Evolutionary conservation across 2,113 vertebrate species (phyloP).

Genomic region (Scalopus aquaticus): DNA sequence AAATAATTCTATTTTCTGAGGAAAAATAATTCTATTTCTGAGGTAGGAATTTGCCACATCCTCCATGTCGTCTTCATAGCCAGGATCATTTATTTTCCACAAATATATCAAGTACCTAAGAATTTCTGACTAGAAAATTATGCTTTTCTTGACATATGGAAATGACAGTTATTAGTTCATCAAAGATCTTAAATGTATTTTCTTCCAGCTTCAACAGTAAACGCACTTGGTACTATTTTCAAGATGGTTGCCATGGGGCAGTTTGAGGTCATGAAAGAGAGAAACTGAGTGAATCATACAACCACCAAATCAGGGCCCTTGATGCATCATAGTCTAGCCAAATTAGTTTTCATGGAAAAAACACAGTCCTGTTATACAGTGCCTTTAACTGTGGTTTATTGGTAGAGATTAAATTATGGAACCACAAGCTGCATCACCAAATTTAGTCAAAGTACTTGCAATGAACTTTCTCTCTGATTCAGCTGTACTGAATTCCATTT

Average conservation of each 20-base stretch:
- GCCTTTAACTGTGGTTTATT: constrained; percentile 22
- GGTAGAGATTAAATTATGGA: constrained; percentile 12
- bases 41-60: neutral
- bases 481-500: constrained; percentile 8
- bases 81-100: neutral
- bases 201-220: neutral
- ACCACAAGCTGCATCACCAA: neutral
- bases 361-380: neutral
- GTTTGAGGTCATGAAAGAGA: neutral
- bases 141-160: neutral
- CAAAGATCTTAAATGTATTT: neutral
- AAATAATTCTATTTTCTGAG: no score
- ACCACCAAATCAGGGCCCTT: neutral
- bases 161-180: neutral
- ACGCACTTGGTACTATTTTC: neutral
- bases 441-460: constrained; percentile 19
- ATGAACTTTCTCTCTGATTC: neutral
- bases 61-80: neutral
- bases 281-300: neutral
- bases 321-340: neutral
- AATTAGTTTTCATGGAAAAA: neutral
- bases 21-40: neutral
- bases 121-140: neutral
- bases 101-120: neutral
- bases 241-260: neutral